phyloP scores from a whole-genome alignment of 1,140 invertebrate genomes.

The Rhizoglyphus robini region DNA sequence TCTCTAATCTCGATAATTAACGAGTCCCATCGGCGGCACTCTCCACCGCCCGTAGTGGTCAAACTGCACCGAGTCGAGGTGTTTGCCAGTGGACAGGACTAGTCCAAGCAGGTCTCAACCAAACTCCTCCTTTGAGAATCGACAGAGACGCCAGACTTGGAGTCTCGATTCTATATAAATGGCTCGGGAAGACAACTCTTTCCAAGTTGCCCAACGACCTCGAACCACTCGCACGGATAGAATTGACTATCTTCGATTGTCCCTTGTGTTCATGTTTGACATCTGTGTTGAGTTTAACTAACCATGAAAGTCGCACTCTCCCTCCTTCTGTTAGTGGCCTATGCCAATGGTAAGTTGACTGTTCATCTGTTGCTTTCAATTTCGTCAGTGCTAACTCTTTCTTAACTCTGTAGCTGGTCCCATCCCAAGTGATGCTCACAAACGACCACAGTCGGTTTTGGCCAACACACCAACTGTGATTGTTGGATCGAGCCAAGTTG shows the following conservation, averaged over 20 bases:
- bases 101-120: neutral
- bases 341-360: neutral
- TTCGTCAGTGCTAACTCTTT: neutral
- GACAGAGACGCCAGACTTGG: neutral
- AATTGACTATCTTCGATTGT: neutral
- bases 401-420: neutral
- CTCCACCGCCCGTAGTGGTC: neutral
- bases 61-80: neutral
- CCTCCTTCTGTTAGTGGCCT: neutral
- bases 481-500: neutral
- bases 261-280: neutral
- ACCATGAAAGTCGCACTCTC: neutral
- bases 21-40: neutral
- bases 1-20: neutral
- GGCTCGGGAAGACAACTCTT: neutral
- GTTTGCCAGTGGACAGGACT: neutral
- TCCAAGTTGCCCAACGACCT: neutral
- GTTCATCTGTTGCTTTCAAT: neutral
- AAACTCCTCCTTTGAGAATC: constrained; percentile 15
- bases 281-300: no score
- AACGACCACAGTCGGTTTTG: neutral
- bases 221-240: neutral
- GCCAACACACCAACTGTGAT: neutral
- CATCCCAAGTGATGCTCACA: neutral
- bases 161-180: constrained; percentile 1